A percentile compares a stretch with the other conserved stretches of the same genome.
These are phyloP conservation scores for Escarpia spicata DNA, from an alignment of 2,888 invertebrate genomes.

Conservation along the genomic window DNA sequence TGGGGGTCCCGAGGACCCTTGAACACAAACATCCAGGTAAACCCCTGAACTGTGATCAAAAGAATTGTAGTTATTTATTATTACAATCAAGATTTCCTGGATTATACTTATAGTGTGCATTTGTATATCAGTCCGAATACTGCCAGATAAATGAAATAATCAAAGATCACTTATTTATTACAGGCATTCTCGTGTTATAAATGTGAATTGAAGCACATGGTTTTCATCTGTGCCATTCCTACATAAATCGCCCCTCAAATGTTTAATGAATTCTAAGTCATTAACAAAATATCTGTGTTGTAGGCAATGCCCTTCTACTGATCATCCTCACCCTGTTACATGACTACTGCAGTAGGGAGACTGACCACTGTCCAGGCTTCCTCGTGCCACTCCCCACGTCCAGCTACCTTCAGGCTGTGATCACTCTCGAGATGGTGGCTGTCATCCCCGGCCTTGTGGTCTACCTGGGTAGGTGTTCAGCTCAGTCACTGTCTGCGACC, in stretches of 20 bases:
- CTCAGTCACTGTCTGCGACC: slow-evolving; percentile 42
- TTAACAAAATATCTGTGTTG: slow-evolving; percentile 27
- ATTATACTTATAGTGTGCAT: too few relatives aligned
- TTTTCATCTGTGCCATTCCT: too few relatives aligned
- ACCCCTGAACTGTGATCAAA: too few relatives aligned
- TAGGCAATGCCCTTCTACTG: slow-evolving; percentile 45
- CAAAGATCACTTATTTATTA: too few relatives aligned
- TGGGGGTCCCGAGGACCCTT: too few relatives aligned
- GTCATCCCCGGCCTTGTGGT: slow-evolving; percentile 45
- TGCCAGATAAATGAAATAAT: too few relatives aligned
- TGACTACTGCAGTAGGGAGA: slow-evolving; percentile 36
- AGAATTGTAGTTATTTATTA: too few relatives aligned
- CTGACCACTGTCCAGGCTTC: slow-evolving; percentile 25
- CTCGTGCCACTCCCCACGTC: slow-evolving; percentile 39
- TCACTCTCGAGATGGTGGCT: slow-evolving; percentile 45
- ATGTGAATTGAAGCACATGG: too few relatives aligned
- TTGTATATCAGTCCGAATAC: too few relatives aligned
- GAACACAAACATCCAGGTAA: too few relatives aligned
- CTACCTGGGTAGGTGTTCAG: slow-evolving; percentile 48
- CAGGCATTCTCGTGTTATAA: too few relatives aligned
- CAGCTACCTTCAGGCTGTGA: slow-evolving; percentile 46
- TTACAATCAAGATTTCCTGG: too few relatives aligned
- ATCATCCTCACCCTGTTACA: slow-evolving; percentile 39
- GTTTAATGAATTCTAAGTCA: neutral
- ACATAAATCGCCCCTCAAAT: neutral